Evolutionary conservation across 2,113 vertebrate genomes (phyloP), one percentile per base, ranked within the genome.

Genomic region (Amazona guildingii): DNA sequence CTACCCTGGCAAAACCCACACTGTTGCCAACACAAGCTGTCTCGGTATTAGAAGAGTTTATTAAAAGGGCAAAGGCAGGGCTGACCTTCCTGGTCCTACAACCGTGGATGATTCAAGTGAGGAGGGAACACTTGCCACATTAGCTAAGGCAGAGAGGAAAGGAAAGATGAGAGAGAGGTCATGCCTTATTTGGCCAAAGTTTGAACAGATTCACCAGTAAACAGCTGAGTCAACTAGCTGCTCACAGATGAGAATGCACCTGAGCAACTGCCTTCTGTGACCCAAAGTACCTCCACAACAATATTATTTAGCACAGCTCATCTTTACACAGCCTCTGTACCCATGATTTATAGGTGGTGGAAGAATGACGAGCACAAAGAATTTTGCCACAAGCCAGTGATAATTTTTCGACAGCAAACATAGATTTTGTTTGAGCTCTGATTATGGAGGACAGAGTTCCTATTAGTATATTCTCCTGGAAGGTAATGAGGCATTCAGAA

Each of bases 31-130:
- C 7, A 13, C 12, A 64, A 87, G 31, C 15, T 43, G 16, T n/a
- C 29, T 39, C 46, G 43, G 1, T 43, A 72, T 24, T n/a, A 16
- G 43, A 75, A 67, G 13, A 51, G 10, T 2, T 75, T 29, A 15
- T 41, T n/a, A 9, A 7, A 33, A 68, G 24, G 3, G 13, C 44
- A 51, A 29, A 76, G 44, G 24, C 13, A 75, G 46, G 25, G 18
- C 48, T 57, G 48, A 29, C 37, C 52, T 41, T 0, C 0, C 13
- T 72, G 48, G 16, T 62, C 27, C 46, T 82, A n/a, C 2, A 7
- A 33, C 13, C 62, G 44, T 13, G 21, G 41, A 20, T 49, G 37
- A 63, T 54, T 72, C 37, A 21, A 21, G 8, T 39, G 21, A 78
- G 37, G 17, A 81, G 29, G 28, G 18, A 79, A 11, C 7, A 55